Evolutionary conservation across 2,797 vertebrate genomes (phyloP).

Genomic region (Platyrinchus mystaceus): DNA sequence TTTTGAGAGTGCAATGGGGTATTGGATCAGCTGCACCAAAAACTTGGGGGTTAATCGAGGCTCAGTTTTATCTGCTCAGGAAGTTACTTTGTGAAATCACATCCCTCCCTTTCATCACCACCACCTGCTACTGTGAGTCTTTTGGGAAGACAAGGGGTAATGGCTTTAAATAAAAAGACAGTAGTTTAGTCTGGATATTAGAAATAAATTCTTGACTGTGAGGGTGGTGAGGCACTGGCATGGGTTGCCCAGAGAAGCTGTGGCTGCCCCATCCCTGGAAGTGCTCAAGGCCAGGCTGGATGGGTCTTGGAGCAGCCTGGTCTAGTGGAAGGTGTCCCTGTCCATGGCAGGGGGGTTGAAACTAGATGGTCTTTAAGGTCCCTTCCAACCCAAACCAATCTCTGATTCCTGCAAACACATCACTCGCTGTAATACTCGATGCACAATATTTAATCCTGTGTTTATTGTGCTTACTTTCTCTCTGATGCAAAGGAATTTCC

Average conservation of each 20-base stretch:
- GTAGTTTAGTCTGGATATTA: neutral
- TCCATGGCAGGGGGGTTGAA: neutral
- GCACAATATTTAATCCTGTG: neutral
- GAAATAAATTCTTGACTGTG: neutral
- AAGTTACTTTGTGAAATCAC: neutral
- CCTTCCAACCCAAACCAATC: neutral
- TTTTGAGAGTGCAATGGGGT: neutral
- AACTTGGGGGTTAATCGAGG: neutral
- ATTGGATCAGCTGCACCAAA: neutral
- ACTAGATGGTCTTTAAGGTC: neutral
- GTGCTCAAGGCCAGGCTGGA: neutral
- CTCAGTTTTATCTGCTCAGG: neutral
- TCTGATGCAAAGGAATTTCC: neutral
- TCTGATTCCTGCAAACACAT: neutral
- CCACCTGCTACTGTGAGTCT: fast-evolving
- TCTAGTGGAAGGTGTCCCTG: neutral
- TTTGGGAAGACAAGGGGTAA: neutral
- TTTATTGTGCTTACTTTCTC: neutral
- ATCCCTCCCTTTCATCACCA: neutral
- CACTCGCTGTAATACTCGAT: neutral
- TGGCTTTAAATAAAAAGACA: neutral
- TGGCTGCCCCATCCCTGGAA: neutral
- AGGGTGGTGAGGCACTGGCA: neutral
- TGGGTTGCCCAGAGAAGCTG: neutral
- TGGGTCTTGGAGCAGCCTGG: fast-evolving